Base-by-base conservation (phyloP, 2,888 invertebrate species). In the Campaea margaritaria region DNA sequence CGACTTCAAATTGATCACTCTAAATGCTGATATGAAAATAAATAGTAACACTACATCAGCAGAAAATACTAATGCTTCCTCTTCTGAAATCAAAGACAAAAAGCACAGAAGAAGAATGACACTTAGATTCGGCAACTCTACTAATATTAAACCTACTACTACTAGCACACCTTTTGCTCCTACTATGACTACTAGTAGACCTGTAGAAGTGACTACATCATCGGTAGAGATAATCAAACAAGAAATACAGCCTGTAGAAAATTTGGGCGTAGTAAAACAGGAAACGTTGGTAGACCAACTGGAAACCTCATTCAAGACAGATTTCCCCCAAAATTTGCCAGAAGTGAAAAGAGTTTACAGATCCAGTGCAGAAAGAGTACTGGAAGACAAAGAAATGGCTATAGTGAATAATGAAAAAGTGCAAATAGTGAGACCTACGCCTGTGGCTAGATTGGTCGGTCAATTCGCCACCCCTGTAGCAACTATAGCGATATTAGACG, bases 401-500 rank as follows among this genome's bases (percentile, higher is more conserved):
- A 64, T 85, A 46, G 73, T 89, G 0, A 89, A 90, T 65, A 86
- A 89, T 65, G 87, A 91, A 55, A 88, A 82, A 68, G 82, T 92
- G 27, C 89, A 89, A 75, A 87, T 91, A 15, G 76, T 91, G 0
- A 79, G 89, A 66, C 90, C 91, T 0, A 87, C 86, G 0, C 64
- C 87, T 4, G 72, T 75, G 51, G 79, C 85, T 14, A 83, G 70
- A 68, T 66, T 86, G 28, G 87, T 88, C 8, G 87, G 89, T 14
- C 79, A 86, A 15, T 79, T 73, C 49, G 75, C 81, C 39, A 85
- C 87, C 1, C 86, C 83, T 14, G 78, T 79, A 58, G 86, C 80
- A 3, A 78, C 83, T 8, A 86, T 90, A 73, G 82, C 77, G 0
- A 86, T 85, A 72, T 67, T 92, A 79, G 91, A 91, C 13, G 85